A percentile compares a stretch with the other conserved stretches of the same genome.
Conservation (phyloP, 2,797 vertebrate species). For the Toxotes lorentzi region DNA sequence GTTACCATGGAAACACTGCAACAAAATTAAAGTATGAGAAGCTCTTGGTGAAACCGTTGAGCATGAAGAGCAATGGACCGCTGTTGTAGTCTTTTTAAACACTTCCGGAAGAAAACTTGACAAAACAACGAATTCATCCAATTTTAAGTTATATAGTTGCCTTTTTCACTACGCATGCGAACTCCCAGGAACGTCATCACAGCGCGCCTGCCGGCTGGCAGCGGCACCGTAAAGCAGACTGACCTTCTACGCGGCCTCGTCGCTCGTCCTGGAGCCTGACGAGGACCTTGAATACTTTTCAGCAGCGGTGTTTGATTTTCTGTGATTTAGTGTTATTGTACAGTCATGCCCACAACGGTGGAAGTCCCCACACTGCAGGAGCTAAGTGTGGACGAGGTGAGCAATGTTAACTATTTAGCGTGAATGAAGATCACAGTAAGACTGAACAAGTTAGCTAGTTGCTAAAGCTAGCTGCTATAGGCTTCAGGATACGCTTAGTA, state of each 20-base stretch:
- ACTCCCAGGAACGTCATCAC: conserved; percentile 46
- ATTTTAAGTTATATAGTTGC: not conserved
- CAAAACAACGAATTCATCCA: not conserved
- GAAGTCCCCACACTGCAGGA: conserved; percentile 89
- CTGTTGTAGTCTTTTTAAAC: not conserved
- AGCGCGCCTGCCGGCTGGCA: conserved; percentile 55
- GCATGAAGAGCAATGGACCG: rapidly evolving
- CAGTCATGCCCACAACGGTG: conserved; percentile 86
- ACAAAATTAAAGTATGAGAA: rapidly evolving
- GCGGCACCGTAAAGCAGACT: conserved; percentile 65
- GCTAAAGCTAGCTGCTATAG: conserved; percentile 43
- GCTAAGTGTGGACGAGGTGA: conserved; percentile 92
- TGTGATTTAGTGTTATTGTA: conserved; percentile 17
- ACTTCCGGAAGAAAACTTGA: rapidly evolving
- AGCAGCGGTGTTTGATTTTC: conserved; percentile 20
- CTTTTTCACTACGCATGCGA: conserved; percentile 15
- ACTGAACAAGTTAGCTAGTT: conserved; percentile 47
- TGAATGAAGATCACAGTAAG: not conserved
- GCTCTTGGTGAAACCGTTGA: not conserved
- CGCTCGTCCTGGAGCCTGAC: conserved; percentile 73
- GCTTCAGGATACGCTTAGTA: not conserved
- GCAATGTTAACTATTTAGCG: conserved; percentile 35
- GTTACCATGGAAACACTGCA: conserved; percentile 77
- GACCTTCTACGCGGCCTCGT: conserved; percentile 83
- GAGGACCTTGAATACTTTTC: conserved; percentile 74